These are phyloP conservation scores for Emydoidea blandingii DNA, from an alignment of 2,797 vertebrate genomes.

Conservation along the genomic window DNA sequence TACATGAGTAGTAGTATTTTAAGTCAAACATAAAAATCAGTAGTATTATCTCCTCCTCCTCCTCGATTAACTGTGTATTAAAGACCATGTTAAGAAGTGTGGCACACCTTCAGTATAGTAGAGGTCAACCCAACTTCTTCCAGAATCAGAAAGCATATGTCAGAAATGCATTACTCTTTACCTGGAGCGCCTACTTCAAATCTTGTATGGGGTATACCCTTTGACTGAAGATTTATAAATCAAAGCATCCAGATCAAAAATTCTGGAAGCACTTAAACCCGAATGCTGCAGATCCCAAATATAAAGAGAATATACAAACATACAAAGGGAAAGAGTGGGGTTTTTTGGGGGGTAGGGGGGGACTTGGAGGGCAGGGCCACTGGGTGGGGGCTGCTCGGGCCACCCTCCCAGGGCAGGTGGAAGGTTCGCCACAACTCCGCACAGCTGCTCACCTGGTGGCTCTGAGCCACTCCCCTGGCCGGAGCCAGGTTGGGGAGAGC, in stretches of 20 bases:
- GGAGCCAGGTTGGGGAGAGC: no score
- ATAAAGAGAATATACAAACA: no score
- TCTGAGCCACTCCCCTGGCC: no score
- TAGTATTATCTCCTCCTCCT: not conserved
- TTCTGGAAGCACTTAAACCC: not conserved
- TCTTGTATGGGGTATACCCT: rapidly evolving
- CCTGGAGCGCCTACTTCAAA: not conserved
- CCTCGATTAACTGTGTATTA: no score
- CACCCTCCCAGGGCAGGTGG: no score
- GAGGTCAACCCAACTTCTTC: not conserved
- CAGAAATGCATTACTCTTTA: not conserved
- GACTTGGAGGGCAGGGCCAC: no score
- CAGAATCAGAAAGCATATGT: not conserved
- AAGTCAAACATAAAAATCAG: rapidly evolving
- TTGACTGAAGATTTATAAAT: not conserved
- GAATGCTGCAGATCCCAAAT: not conserved
- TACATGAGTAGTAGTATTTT: not conserved
- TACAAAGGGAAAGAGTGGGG: not conserved
- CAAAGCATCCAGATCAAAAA: not conserved
- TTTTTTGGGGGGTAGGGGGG: no score
- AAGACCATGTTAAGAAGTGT: not conserved
- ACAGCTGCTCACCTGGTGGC: no score
- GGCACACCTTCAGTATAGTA: not conserved
- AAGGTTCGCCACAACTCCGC: no score
- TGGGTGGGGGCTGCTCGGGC: no score